Base-by-base conservation (phyloP, 2,888 invertebrate species). In the Thalpophila matura region DNA sequence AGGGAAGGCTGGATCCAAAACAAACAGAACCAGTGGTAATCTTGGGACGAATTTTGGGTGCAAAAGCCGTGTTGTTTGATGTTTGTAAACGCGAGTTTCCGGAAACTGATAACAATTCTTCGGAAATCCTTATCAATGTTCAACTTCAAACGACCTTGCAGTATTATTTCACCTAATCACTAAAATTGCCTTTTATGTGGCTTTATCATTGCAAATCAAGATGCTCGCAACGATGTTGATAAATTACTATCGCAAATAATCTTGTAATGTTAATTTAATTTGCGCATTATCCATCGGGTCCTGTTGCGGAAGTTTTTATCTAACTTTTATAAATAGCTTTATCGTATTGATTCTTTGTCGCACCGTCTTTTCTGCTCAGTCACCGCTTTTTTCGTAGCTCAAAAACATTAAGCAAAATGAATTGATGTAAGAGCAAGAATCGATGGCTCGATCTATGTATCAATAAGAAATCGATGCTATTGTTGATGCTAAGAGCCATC, bases 401-500 rank as follows among this genome's bases (percentile, higher is more conserved):
- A 22, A 37, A 51, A 54, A 40, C 53, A 27, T 61, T 59, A 76
- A 63, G 61, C 57, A 63, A 61, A 71, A 74, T 60, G 37, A 62
- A 71, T 76, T 49, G 75, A 66, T 65, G 46, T 50, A 51, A 65
- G 53, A 54, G 60, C 69, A 73, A 27, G 59, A 74, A 79, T 80
- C 66, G 73, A 79, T 75, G 70, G 59, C 29, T 70, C 65, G 74
- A 81, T 83, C 79, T 55, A 64, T 65, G 70, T 76, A 77, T 81
- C 78, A 79, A 76, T 80, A 75, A 56, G 56, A 68, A 65, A 79
- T 80, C 76, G 64, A 66, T 59, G 60, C 73, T 73, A 81, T 86
- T 86, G 84, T 85, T 75, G 61, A 60, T 58, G 65, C 67, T 84
- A 80, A 82, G 74, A 84, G 82, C 75, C 49, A 38, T 27, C 9